Evolutionary conservation across 2,797 vertebrate genomes (phyloP), one percentile per base, ranked within the genome.

Genomic region (Psittacula derbiana): DNA sequence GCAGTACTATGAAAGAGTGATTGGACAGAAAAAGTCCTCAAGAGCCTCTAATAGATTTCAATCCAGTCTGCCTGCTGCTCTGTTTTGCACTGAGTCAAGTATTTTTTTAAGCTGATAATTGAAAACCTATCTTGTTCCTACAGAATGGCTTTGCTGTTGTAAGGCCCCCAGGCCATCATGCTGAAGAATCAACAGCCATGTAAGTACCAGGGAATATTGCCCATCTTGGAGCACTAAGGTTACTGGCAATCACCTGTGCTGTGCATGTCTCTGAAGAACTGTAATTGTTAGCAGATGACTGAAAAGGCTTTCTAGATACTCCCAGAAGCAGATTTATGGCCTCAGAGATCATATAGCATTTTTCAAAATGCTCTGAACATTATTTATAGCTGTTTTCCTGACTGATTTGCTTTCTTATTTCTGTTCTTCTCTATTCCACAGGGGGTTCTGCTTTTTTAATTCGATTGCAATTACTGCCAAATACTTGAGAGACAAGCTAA

Each of bases 281-380:
- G 85, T 99, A 99, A 99, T 99, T 98, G 98, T 98, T 98, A 98
- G 98, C 99, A 99, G 98, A 99, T 99, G 99, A 97, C 97, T 98
- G 98, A 98, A 98, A 98, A 98, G 96, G 96, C 98, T 99, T 98
- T 98, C 96, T 98, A 98, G 98, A 98, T 99, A 98, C 98, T 98
- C 98, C 96, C 97, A 97, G 97, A 98, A 98, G 97, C 97, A 98
- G 98, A 99, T 98, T 99, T 99, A 99, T 98, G 97, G 97, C 98
- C 98, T 98, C 97, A 97, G 97, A 99, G 98, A 99, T 99, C 98
- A 98, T 98, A 98, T 97, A 98, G 98, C 98, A 98, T 98, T 98
- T 98, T 96, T 98, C 8, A 97, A 98, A 98, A 99, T 98, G 96
- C 97, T 98, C 98, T 97, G 97, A 97, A 97, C 97, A 96, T 98